These are phyloP conservation scores for Bugulina stolonifera DNA, from an alignment of 2,888 invertebrate genomes.

Conservation along the genomic window DNA sequence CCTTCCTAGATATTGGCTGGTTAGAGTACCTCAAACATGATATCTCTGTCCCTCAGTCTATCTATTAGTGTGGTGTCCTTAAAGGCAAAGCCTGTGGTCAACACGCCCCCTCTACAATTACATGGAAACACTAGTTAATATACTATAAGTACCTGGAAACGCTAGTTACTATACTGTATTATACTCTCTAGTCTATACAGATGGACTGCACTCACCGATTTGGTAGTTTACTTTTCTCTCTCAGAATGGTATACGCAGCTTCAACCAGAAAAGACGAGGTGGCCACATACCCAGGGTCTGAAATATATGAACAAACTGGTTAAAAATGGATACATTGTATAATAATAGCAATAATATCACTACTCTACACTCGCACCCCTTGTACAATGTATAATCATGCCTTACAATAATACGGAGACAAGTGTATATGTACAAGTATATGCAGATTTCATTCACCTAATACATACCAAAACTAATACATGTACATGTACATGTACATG, in stretches of 20 bases:
- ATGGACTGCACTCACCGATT: constrained; percentile 57
- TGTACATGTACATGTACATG: not conserved
- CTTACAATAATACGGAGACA: not conserved
- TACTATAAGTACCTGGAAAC: no score
- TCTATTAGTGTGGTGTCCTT: constrained; percentile 71
- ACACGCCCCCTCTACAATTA: constrained; percentile 74
- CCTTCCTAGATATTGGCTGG: constrained; percentile 26
- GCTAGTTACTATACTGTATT: no score
- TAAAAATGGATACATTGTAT: no score
- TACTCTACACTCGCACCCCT: not conserved
- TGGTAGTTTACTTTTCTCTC: constrained; percentile 72
- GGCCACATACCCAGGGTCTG: constrained; percentile 75
- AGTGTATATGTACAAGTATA: not conserved
- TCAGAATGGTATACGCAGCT: constrained; percentile 69
- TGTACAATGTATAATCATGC: not conserved
- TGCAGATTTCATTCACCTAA: no score
- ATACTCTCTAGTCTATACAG: no score
- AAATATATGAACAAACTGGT: no score
- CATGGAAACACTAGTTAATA: no score
- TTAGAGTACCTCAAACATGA: constrained; percentile 46
- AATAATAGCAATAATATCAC: no score
- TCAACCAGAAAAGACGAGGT: constrained; percentile 70
- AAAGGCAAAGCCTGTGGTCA: constrained; percentile 80
- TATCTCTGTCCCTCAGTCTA: constrained; percentile 65
- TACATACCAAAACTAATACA: not conserved